These are phyloP conservation scores for Alviniconcha marisindica DNA, from an alignment of 1,140 invertebrate species.

Conservation along the genomic window DNA sequence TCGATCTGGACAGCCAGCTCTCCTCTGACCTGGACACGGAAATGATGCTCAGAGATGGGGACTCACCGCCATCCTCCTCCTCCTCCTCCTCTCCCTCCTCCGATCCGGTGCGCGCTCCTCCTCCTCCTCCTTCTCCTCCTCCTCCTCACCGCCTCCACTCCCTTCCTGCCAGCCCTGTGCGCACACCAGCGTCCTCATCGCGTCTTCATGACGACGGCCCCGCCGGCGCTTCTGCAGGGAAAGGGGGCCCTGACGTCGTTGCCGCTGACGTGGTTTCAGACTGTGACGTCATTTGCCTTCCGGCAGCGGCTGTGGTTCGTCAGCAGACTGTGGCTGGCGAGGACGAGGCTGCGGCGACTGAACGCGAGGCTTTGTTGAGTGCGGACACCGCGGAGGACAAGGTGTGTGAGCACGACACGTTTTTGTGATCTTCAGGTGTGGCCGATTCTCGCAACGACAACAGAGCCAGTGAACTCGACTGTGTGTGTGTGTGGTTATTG, in stretches of 20 bases:
- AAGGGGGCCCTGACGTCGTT: neutral
- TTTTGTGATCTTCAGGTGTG: no score
- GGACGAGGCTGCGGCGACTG: neutral
- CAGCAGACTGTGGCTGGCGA: neutral
- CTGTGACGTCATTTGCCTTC: neutral
- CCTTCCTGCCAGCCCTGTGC: neutral
- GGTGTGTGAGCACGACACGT: no score
- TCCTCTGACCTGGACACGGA: conserved; percentile 20
- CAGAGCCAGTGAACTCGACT: no score
- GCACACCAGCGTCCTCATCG: neutral
- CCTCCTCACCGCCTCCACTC: neutral
- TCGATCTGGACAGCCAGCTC: conserved; percentile 22
- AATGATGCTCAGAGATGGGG: neutral
- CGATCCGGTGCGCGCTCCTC: neutral
- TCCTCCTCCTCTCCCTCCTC: neutral
- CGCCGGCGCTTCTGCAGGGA: neutral
- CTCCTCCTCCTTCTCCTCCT: neutral
- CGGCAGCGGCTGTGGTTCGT: neutral
- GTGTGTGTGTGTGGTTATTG: no score
- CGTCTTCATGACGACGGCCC: neutral
- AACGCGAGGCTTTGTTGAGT: neutral
- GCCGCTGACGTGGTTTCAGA: neutral
- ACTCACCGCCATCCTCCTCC: neutral
- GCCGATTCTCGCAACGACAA: no score
- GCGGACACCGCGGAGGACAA: neutral